phyloP scores from a whole-genome alignment of 2,797 vertebrate genomes.

The Spinus pinus region DNA sequence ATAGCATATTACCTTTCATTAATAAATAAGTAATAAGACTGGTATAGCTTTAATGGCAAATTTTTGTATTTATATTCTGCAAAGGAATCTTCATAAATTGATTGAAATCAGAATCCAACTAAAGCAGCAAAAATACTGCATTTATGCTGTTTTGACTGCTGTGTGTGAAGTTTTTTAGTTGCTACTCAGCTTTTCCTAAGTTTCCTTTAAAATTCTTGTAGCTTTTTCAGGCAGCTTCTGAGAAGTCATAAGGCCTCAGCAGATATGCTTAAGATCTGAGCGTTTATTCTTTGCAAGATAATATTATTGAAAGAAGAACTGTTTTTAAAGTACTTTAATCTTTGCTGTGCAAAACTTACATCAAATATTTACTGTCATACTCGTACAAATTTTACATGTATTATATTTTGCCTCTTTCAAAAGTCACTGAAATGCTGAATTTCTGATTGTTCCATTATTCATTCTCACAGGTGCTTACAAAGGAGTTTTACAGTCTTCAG shows the following conservation, averaged over 20 bases:
- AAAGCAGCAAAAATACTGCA: background rate
- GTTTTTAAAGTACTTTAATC: background rate
- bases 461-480: constrained; percentile 88
- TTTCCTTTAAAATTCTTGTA: background rate
- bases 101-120: background rate
- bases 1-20: background rate
- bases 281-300: background rate
- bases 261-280: background rate
- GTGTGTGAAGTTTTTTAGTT: background rate
- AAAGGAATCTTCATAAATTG: background rate
- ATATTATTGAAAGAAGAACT: background rate
- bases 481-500: constrained; percentile 96
- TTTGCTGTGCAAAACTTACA: background rate
- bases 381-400: background rate
- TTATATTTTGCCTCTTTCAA: background rate
- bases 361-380: background rate
- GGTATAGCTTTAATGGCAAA: background rate
- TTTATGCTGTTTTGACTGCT: background rate
- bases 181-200: background rate
- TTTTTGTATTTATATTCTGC: background rate
- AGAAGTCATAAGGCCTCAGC: background rate
- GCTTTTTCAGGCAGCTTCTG: background rate
- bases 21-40: background rate
- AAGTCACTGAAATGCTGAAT: background rate
- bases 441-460: constrained; percentile 1